A percentile compares a stretch with the other conserved stretches of the same genome.
Evolutionary conservation across 2,888 invertebrate genomes (phyloP).

Genomic region (Eupelmus urozonus): DNA sequence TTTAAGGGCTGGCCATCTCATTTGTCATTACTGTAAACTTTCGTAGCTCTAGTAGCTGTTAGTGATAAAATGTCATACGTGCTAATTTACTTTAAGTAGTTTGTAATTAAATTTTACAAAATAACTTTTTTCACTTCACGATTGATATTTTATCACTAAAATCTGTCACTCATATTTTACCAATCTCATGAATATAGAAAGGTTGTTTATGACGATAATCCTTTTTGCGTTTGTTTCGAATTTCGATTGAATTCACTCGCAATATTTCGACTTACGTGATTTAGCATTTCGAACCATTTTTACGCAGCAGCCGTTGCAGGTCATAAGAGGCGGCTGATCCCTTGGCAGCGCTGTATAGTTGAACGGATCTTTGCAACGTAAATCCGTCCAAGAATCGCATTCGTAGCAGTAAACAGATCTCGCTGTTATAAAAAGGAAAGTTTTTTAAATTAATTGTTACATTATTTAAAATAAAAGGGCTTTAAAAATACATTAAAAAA

Average conservation of each 20-base stretch:
- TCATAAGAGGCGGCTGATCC: conserved; percentile 92
- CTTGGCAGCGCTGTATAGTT: conserved; percentile 93
- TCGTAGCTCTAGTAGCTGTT: conserved; percentile 7
- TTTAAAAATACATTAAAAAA: conserved; percentile 23
- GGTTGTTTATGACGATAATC: not conserved
- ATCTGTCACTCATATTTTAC: not conserved
- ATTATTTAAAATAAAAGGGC: conserved; percentile 18
- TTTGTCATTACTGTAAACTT: not conserved
- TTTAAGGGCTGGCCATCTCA: too few relatives aligned
- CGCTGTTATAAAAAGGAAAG: conserved; percentile 79
- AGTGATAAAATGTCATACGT: conserved; percentile 26
- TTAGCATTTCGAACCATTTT: conserved; percentile 96
- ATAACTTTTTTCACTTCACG: not conserved
- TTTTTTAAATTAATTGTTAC: not conserved
- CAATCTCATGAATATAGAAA: not conserved
- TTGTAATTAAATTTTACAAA: too few relatives aligned
- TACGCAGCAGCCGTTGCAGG: conserved; percentile 95
- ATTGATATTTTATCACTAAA: not conserved
- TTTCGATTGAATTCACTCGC: not conserved
- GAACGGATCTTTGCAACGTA: conserved; percentile 93
- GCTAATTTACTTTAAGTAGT: too few relatives aligned
- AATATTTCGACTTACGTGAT: conserved; percentile 85
- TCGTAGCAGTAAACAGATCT: conserved; percentile 95
- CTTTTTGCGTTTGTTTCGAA: not conserved
- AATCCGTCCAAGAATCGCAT: conserved; percentile 95